Conservation (phyloP, 2,797 vertebrate species). For the Enteromius paludinosus region DNA sequence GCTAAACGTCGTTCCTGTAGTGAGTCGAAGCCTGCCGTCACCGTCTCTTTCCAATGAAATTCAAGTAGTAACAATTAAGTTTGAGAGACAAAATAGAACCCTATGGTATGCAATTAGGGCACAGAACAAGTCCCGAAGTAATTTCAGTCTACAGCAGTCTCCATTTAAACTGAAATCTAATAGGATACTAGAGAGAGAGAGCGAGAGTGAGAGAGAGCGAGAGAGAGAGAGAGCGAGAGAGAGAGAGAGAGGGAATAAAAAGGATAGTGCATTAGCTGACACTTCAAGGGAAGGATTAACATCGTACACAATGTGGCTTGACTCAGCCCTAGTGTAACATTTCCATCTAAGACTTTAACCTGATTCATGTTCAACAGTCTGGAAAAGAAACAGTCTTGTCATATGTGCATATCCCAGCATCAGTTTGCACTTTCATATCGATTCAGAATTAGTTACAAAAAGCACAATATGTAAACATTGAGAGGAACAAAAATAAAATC, state of each 20-base stretch:
- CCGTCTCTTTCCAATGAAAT: constrained; percentile 32
- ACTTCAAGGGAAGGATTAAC: constrained; percentile 26
- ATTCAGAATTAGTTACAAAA: constrained; percentile 70
- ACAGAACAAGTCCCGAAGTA: constrained; percentile 45
- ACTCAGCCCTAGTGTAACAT: constrained; percentile 51
- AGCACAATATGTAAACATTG: constrained; percentile 68
- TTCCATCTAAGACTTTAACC: constrained; percentile 51
- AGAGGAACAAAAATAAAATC: constrained; percentile 55
- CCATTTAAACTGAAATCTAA: constrained; percentile 43
- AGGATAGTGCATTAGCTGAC: constrained; percentile 23
- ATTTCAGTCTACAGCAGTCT: constrained; percentile 33
- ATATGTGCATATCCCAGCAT: constrained; percentile 72
- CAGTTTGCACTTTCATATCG: constrained; percentile 65
- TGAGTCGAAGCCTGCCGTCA: constrained; percentile 39
- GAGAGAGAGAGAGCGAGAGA: too few species aligned
- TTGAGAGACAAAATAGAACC: constrained; percentile 23
- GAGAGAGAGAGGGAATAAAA: not conserved
- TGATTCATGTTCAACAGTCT: constrained; percentile 46
- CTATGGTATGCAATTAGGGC: constrained; percentile 43
- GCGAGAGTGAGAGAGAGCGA: too few species aligned
- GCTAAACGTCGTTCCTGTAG: constrained; percentile 42
- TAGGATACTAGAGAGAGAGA: not conserved
- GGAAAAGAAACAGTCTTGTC: constrained; percentile 59
- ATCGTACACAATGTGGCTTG: constrained; percentile 37
- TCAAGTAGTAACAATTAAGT: constrained; percentile 51